Percentiles rank a stretch among this genome's conserved stretches.
These are phyloP conservation scores for Styela clava DNA, from an alignment of 23 tunicate species.

Conservation along the genomic window DNA sequence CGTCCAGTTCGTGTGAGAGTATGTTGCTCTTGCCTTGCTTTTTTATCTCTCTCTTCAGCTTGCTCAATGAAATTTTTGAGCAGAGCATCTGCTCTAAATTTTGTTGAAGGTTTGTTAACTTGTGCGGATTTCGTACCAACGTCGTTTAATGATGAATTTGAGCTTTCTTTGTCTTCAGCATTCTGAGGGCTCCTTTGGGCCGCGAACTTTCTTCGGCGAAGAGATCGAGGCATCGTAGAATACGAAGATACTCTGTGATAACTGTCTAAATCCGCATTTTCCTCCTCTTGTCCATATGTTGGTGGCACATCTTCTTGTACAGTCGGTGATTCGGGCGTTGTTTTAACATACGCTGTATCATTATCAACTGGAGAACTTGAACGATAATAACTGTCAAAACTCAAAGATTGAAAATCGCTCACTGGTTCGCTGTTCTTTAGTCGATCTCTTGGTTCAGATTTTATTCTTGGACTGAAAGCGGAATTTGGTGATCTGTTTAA, in stretches of 20 bases:
- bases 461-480: conserved; percentile 51
- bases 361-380: conserved; percentile 14
- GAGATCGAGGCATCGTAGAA: conserved; percentile 7
- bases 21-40: conserved; percentile 43
- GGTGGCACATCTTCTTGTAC: not conserved
- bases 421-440: not conserved
- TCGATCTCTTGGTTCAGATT: not conserved
- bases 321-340: not conserved
- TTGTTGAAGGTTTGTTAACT: not conserved
- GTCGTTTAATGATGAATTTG: not conserved
- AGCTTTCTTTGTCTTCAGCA: not conserved
- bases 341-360: not conserved
- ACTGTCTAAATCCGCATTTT: not conserved
- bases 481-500: conserved; percentile 48
- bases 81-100: conserved; percentile 30
- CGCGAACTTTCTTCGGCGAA: not conserved
- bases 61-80: conserved; percentile 46
- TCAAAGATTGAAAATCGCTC: not conserved
- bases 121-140: too few species aligned
- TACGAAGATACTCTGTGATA: not conserved
- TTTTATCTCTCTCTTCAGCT: conserved; percentile 56
- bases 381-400: not conserved
- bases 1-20: not conserved
- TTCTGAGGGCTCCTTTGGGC: not conserved
- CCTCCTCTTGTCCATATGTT: not conserved